phyloP scores from a whole-genome alignment of 2,113 vertebrate species.

The Caranx ignobilis region DNA sequence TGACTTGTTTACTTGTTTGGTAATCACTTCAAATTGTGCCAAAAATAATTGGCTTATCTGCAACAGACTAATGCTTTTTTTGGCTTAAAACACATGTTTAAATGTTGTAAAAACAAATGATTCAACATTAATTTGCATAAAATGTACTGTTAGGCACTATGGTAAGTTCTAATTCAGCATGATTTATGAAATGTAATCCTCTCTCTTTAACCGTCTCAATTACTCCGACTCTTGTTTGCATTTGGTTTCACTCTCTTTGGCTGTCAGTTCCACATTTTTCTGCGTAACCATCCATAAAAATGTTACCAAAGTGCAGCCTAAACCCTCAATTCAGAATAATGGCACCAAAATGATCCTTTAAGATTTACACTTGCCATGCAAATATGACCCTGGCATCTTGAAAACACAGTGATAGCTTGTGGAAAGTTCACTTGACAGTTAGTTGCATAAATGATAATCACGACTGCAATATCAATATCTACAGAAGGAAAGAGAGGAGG shows the following conservation, averaged over 20 bases:
- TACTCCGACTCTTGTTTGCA: background rate
- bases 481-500: background rate
- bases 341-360: background rate
- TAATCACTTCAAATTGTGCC: background rate
- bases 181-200: background rate
- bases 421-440: background rate
- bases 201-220: background rate
- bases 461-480: background rate
- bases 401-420: background rate
- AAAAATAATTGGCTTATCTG: background rate
- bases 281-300: background rate
- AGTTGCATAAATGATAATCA: background rate
- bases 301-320: background rate
- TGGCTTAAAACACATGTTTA: background rate
- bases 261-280: background rate
- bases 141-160: background rate
- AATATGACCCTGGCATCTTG: background rate
- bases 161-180: background rate
- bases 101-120: background rate
- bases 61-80: background rate
- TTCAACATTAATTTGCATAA: background rate
- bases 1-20: background rate
- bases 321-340: background rate
- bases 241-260: background rate
- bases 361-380: background rate